phyloP scores from a whole-genome alignment of 2,113 vertebrate species.

The Charina bottae region DNA sequence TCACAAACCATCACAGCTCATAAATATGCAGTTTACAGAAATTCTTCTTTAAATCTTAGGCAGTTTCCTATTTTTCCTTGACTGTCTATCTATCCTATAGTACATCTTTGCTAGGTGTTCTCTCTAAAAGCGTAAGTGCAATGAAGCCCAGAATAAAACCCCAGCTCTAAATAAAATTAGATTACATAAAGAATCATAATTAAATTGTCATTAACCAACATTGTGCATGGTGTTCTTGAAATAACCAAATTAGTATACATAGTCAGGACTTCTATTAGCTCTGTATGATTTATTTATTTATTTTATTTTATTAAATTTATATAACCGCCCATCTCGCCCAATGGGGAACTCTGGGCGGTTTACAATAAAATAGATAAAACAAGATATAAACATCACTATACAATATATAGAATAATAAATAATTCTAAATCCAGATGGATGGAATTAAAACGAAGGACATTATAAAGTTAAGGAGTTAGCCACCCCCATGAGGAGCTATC shows the following conservation, averaged over 20 bases:
- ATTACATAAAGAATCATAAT: not conserved
- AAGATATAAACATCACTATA: too few species aligned
- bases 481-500: too few species aligned
- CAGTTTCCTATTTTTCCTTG: not conserved
- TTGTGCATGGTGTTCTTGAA: not conserved
- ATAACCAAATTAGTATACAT: not conserved
- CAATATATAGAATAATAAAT: too few species aligned
- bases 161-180: not conserved
- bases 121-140: not conserved
- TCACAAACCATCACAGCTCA: not conserved
- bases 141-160: not conserved
- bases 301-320: too few species aligned
- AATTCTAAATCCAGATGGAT: too few species aligned
- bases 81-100: not conserved
- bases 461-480: too few species aligned
- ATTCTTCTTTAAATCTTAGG: not conserved
- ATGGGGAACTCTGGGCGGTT: too few species aligned
- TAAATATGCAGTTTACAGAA: not conserved
- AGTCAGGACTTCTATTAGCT: not conserved
- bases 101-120: not conserved
- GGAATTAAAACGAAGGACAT: too few species aligned
- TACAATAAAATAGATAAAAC: too few species aligned
- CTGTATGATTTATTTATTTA: too few species aligned
- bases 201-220: not conserved
- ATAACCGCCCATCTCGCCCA: too few species aligned